Evolutionary conservation across 2,113 vertebrate genomes (phyloP).

Genomic region (Cyanistes caeruleus): DNA sequence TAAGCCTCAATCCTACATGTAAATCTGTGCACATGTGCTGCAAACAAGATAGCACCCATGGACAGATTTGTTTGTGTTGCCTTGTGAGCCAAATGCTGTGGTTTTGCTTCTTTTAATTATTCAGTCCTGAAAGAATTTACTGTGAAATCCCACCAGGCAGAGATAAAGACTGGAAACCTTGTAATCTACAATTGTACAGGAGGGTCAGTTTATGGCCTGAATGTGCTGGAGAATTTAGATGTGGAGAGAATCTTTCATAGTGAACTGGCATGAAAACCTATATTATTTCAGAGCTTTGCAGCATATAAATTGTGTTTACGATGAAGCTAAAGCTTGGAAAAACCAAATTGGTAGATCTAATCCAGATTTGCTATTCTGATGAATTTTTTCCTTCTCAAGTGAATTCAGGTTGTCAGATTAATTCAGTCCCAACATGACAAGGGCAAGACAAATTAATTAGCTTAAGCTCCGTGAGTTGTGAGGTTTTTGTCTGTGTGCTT

Average conservation of each 20-base stretch:
- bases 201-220: constrained; percentile 47
- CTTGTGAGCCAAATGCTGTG: constrained; percentile 32
- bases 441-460: constrained; percentile 23
- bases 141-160: constrained; percentile 50
- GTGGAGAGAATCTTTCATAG: background rate
- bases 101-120: constrained; percentile 50
- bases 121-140: constrained; percentile 48
- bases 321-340: background rate
- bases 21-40: constrained; percentile 69
- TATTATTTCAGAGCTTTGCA: constrained; percentile 11
- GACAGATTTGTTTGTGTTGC: constrained; percentile 59
- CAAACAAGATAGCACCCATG: constrained; percentile 62
- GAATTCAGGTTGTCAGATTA: constrained; percentile 5
- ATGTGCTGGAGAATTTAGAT: constrained; percentile 8
- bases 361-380: constrained; percentile 13
- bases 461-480: background rate
- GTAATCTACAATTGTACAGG: constrained; percentile 39
- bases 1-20: constrained; percentile 50
- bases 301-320: background rate
- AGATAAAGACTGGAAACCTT: constrained; percentile 47
- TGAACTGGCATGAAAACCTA: background rate
- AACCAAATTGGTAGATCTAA: background rate
- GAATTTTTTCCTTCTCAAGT: background rate
- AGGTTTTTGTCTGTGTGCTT: background rate
- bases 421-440: background rate